These are phyloP conservation scores for Microtus ochrogaster DNA, from an alignment of 2,113 vertebrate genomes.

Conservation along the genomic window DNA sequence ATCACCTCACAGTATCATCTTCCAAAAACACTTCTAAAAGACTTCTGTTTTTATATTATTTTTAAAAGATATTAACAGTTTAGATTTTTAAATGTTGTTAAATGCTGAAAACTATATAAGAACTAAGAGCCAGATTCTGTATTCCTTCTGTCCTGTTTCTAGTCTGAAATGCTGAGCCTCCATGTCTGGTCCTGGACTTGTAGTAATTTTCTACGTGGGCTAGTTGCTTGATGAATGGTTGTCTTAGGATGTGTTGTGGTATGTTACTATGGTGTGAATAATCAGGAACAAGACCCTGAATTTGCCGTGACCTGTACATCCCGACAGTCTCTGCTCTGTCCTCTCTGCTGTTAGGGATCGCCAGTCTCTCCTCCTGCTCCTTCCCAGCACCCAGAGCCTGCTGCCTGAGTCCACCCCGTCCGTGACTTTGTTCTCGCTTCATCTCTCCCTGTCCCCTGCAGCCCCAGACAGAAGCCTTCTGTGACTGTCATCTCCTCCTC, in stretches of 20 bases:
- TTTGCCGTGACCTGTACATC: background rate
- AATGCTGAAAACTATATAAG: background rate
- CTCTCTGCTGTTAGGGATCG: background rate
- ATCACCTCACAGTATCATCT: background rate
- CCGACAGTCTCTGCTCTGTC: background rate
- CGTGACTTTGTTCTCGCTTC: background rate
- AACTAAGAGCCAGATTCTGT: background rate
- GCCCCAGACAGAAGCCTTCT: background rate
- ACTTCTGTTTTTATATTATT: background rate
- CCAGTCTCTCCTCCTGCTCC: background rate
- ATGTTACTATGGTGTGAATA: background rate
- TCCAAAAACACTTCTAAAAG: background rate
- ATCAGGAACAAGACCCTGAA: background rate
- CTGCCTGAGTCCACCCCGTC: background rate
- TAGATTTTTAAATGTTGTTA: background rate
- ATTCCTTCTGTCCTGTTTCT: background rate
- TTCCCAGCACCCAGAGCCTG: background rate
- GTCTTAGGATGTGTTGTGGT: conserved; percentile 19
- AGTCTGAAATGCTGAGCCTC: background rate
- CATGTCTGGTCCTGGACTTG: background rate
- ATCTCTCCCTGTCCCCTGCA: background rate
- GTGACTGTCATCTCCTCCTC: background rate
- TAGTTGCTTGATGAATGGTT: background rate
- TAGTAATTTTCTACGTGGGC: background rate
- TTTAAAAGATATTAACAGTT: background rate